A percentile compares a stretch with the other conserved stretches of the same genome.
These are phyloP conservation scores for Oreocharis arfaki DNA, from an alignment of 2,113 vertebrate genomes.

Conservation along the genomic window DNA sequence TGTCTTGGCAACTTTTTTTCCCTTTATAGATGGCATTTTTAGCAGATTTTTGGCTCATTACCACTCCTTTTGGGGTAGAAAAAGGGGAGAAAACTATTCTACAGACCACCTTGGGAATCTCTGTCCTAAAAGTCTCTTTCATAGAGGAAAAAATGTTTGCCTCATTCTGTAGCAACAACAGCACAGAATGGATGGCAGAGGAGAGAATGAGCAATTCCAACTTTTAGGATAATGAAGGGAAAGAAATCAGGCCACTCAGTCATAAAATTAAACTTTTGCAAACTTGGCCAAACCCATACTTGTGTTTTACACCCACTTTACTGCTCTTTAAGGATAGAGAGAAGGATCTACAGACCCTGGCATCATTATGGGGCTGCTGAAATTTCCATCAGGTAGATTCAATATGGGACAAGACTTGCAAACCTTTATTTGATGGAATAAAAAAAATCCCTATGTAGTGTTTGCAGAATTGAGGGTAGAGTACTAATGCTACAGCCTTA, in stretches of 20 bases:
- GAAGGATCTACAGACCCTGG: not conserved
- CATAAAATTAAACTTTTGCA: not conserved
- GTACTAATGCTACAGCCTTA: not conserved
- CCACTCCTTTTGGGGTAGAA: not conserved
- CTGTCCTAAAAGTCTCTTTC: not conserved
- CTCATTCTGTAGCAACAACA: not conserved
- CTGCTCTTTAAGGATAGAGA: not conserved
- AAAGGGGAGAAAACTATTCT: not conserved
- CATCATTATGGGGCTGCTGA: not conserved
- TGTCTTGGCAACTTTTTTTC: not conserved
- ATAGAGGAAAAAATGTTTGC: not conserved
- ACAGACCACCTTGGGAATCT: not conserved
- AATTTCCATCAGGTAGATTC: not conserved
- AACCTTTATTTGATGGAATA: not conserved
- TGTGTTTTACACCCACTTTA: not conserved
- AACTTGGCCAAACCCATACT: not conserved
- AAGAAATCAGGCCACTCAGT: not conserved
- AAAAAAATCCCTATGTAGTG: not conserved
- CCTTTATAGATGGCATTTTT: not conserved
- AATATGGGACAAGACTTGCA: not conserved
- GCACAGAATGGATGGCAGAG: not conserved
- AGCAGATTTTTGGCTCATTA: not conserved
- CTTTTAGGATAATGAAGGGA: not conserved
- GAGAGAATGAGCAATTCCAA: not conserved
- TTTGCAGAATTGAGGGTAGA: not conserved